Evolutionary conservation across 64 coral and sea anemone species (phyloP).

Genomic region (Pachyseris speciosa): DNA sequence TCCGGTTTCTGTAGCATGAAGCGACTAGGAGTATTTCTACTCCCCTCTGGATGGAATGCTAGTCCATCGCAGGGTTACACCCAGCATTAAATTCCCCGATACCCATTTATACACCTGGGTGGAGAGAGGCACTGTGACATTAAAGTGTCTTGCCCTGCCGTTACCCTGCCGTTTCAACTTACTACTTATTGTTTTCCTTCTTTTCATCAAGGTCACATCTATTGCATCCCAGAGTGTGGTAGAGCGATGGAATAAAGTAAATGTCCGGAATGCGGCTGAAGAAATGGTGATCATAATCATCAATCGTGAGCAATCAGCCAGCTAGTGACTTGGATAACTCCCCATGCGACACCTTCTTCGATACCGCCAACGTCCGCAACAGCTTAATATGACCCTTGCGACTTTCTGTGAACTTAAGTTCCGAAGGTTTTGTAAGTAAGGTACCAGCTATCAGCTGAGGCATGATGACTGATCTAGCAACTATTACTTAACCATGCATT

Average conservation of each 20-base stretch:
- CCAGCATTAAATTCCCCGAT: no score
- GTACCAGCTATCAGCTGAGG: not conserved
- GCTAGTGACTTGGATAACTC: conserved; percentile 52
- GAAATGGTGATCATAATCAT: conserved; percentile 17
- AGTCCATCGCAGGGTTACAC: no score
- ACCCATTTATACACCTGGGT: no score
- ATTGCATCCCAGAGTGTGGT: conserved; percentile 54
- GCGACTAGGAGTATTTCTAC: no score
- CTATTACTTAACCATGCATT: no score
- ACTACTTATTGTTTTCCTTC: not conserved
- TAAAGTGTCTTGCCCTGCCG: no score
- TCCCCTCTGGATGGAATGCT: no score
- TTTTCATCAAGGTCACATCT: conserved; percentile 49
- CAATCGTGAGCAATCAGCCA: conserved; percentile 3
- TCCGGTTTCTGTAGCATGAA: no score
- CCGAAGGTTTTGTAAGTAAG: not conserved
- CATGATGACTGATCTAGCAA: not conserved
- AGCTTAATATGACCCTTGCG: not conserved
- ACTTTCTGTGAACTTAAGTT: not conserved
- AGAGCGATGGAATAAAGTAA: conserved; percentile 32
- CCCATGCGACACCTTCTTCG: not conserved
- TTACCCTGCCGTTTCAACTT: no score
- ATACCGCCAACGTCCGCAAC: conserved; percentile 21
- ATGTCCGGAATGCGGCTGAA: conserved; percentile 59
- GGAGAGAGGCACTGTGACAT: no score